phyloP scores from a whole-genome alignment of 2,113 vertebrate species.

The Morone saxatilis region DNA sequence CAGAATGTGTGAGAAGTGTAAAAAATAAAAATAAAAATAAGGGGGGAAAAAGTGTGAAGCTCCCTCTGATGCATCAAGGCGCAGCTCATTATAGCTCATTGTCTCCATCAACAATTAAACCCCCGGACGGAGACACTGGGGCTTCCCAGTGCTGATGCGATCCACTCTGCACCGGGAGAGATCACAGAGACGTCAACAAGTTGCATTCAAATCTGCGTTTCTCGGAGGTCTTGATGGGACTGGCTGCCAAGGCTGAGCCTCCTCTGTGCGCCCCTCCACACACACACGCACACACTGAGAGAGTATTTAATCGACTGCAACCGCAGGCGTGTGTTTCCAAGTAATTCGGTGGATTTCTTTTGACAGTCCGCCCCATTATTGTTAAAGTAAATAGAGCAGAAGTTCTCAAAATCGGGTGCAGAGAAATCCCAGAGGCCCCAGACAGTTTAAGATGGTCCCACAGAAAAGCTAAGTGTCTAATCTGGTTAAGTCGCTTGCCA shows the following conservation, averaged over 20 bases:
- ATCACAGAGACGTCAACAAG: constrained; percentile 41
- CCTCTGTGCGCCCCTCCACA: background rate
- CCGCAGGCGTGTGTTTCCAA: constrained; percentile 11
- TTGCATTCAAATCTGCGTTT: constrained; percentile 32
- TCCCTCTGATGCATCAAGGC: constrained; percentile 10
- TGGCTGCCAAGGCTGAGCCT: background rate
- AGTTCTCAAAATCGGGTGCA: background rate
- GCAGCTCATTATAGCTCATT: constrained; percentile 9
- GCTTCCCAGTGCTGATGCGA: constrained; percentile 16
- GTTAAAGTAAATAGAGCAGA: background rate
- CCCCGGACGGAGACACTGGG: background rate
- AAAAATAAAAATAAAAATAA: background rate
- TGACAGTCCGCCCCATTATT: background rate
- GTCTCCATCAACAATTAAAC: background rate
- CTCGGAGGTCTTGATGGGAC: constrained; percentile 22
- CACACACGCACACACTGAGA: background rate
- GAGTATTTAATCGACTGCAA: background rate
- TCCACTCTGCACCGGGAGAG: background rate
- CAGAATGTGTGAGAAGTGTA: constrained; percentile 3
- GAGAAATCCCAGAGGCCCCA: background rate
- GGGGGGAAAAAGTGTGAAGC: background rate
- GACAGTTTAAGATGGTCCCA: background rate
- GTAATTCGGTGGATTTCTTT: background rate
- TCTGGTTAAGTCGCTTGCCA: too few species aligned
- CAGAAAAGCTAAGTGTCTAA: background rate